Base-by-base conservation (phyloP, 2,888 invertebrate species). In the Vanessa cardui region DNA sequence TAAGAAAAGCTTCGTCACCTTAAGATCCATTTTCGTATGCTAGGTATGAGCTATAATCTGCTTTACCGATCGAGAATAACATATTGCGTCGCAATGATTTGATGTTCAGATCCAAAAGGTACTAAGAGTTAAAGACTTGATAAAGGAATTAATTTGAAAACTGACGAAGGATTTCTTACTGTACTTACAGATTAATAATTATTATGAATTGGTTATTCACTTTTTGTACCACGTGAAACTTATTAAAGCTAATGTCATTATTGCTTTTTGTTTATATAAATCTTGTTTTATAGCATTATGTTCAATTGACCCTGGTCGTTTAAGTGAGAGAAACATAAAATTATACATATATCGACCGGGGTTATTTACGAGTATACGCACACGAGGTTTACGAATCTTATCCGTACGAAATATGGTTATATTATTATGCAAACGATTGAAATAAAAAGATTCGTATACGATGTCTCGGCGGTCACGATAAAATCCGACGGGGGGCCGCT, bases 391-490 rank as follows among this genome's bases (percentile, higher is more conserved):
- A 58, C 62, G 56, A 64, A 65, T 66, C 60, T 62, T 61, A 56
- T 71, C 52, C 70, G 56, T 44, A 70, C 72, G 71, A 74, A 72
- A 71, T 74, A 72, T 77, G 71, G 70, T 72, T 58, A 64, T 70
- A 70, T 73, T 76, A 72, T 74, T 76, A 76, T 76, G 72, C 73
- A 73, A 73, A 74, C 70, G 68, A 72, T 72, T 72, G 67, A 61
- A 72, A 75, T 73, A 72, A 62, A 39, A 26, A 15, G 69, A 69
- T 45, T 71, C 50, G 67, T 58, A 69, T 66, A 71, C 65, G 64
- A 67, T 70, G 70, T 70, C 71, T 72, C 69, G 61, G 70, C 69
- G 73, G 75, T 77, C 72, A 64, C 69, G 77, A 80, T 78, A 77
- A 76, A 60, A 65, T 64, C 60, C 78, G 69, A 71, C 77, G 72